Percentiles rank a stretch among this genome's conserved stretches.
phyloP scores from a whole-genome alignment of 2,888 invertebrate genomes.

The Prosapia bicincta region DNA sequence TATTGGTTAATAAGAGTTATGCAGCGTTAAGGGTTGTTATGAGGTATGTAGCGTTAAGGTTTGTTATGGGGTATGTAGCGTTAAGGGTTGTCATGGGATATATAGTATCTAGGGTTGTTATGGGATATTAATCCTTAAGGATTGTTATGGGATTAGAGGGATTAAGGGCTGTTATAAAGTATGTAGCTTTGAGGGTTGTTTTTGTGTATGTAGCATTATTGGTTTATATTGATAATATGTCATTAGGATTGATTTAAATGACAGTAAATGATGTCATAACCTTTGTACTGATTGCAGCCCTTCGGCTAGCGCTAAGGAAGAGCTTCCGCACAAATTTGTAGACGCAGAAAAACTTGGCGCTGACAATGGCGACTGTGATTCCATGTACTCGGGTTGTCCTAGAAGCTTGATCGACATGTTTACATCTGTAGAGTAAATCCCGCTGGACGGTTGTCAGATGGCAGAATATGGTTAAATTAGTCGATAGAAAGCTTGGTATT shows the following conservation, averaged over 20 bases:
- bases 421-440: conserved; percentile 34
- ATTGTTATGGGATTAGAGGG: conserved; percentile 48
- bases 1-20: no score
- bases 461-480: conserved; percentile 52
- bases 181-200: no score
- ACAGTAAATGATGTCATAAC: not conserved
- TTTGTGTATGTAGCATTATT: no score
- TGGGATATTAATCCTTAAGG: conserved; percentile 46
- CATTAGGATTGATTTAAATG: conserved; percentile 3
- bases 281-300: conserved; percentile 48
- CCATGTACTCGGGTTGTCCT: conserved; percentile 30
- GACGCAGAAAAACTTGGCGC: conserved; percentile 52
- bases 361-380: conserved; percentile 26
- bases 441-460: conserved; percentile 50
- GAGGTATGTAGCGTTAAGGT: no score
- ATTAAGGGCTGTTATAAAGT: no score
- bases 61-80: no score
- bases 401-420: conserved; percentile 28
- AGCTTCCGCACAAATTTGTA: conserved; percentile 52
- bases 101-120: conserved; percentile 38
- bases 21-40: no score
- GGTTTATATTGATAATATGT: no score
- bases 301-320: conserved; percentile 48
- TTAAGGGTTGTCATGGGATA: no score
- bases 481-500: no score